Base-by-base conservation (phyloP, 1,140 invertebrate genomes). In the Zaprionus tsacasi region DNA sequence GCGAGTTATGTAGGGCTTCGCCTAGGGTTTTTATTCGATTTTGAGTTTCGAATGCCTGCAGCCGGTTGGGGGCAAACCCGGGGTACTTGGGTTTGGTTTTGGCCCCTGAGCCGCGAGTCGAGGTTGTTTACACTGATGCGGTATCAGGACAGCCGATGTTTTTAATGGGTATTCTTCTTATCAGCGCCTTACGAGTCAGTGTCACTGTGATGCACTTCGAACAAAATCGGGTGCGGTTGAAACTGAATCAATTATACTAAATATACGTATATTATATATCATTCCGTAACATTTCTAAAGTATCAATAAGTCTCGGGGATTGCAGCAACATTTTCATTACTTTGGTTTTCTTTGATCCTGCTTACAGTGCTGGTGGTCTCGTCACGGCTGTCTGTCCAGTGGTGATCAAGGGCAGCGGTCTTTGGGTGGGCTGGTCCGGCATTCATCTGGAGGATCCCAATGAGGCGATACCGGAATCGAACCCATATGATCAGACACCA, bases 361-460 rank as follows among this genome's bases (percentile, higher is more conserved):
- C 68, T 45, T 82, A 10, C 82, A 97, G 96, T 92, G 97, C 97
- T 83, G 97, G 97, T 65, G 97, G 97, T 69, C 93, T 98, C 63
- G 97, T 98, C 12, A 98, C 97, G 5, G 97, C 97, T 4, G 97
- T 98, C 13, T 97, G 97, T 45, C 97, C 97, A 0, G 97, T 98
- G 7, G 97, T 98, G 1, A 96, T 97, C 66, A 95, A 95, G 78
- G 95, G 96, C 68, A 95, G 95, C 82, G 97, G 97, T 27, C 94
- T 97, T 21, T 98, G 97, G 97, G 96, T 98, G 56, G 97, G 97
- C 72, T 98, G 97, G 97, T 96, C 97, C 0, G 97, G 97, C 4
- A 95, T 97, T 66, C 96, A 97, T 88, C 93, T 91, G 38, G 95
- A 96, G 54, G 94, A 97, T 86, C 94, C 94, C 1, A 92, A 94